A percentile compares a stretch with the other conserved stretches of the same genome.
phyloP scores from a whole-genome alignment of 1,140 invertebrate species.

The Helicoverpa zea region DNA sequence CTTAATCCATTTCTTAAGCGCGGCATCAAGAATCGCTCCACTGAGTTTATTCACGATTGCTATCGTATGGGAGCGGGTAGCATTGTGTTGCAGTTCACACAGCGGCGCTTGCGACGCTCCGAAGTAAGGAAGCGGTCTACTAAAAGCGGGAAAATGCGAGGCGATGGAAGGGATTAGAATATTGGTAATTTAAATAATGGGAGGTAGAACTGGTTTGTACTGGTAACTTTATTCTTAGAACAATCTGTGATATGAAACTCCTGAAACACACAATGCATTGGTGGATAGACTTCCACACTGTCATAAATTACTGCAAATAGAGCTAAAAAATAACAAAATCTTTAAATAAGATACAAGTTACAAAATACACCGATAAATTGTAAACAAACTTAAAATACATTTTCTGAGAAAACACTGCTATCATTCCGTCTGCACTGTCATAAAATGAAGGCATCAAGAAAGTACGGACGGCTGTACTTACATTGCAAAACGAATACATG shows the following conservation, averaged over 20 bases:
- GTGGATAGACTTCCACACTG: no score
- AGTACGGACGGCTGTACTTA: neutral
- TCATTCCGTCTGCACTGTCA: neutral
- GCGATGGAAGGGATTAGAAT: neutral
- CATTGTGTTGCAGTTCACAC: slow-evolving; percentile 47
- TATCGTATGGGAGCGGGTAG: slow-evolving; percentile 47
- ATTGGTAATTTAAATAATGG: no score
- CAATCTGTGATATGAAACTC: no score
- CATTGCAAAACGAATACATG: slow-evolving; percentile 5
- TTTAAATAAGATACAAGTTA: no score
- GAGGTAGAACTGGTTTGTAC: no score
- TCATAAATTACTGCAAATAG: no score
- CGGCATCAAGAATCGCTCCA: slow-evolving; percentile 47
- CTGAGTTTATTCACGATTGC: slow-evolving; percentile 44
- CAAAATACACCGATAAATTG: no score
- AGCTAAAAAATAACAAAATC: no score
- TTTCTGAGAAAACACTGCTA: neutral
- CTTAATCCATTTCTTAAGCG: slow-evolving; percentile 48
- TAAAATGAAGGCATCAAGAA: neutral
- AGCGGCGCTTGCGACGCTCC: slow-evolving; percentile 29
- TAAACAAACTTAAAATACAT: neutral
- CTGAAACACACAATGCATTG: no score
- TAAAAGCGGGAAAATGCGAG: slow-evolving; percentile 1
- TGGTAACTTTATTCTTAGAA: no score
- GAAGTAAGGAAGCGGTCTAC: neutral